Evolutionary conservation across 2,888 invertebrate genomes (phyloP).

Genomic region (Watsonalla binaria): DNA sequence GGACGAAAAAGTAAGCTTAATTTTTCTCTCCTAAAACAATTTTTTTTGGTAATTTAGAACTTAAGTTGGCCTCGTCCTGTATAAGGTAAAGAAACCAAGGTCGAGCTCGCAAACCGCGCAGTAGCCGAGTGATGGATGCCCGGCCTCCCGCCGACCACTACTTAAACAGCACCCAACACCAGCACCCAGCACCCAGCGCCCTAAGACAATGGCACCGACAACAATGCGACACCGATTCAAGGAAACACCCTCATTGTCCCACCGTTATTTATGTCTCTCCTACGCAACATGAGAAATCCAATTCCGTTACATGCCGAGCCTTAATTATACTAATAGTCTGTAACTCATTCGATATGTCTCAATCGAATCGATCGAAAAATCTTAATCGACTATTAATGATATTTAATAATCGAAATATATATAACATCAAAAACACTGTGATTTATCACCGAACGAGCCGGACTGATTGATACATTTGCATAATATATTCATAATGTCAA

Average conservation of each 20-base stretch:
- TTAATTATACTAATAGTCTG: conserved; percentile 34
- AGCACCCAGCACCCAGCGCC: conserved; percentile 33
- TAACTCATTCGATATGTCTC: conserved; percentile 36
- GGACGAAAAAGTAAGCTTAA: too few species aligned
- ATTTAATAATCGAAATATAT: conserved; percentile 29
- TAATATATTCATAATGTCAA: conserved; percentile 34
- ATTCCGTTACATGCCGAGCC: conserved; percentile 27
- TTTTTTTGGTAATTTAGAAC: not conserved
- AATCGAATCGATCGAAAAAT: conserved; percentile 30
- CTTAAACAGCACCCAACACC: conserved; percentile 32
- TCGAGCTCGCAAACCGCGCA: conserved; percentile 45
- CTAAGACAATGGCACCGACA: not conserved
- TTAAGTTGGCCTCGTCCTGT: not conserved
- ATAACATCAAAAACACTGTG: conserved; percentile 36
- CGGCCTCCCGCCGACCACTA: conserved; percentile 29
- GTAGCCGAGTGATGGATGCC: conserved; percentile 61
- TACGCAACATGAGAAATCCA: conserved; percentile 40
- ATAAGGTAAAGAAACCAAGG: not conserved
- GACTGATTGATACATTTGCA: conserved; percentile 36
- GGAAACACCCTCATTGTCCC: conserved; percentile 32
- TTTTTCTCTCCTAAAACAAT: too few species aligned
- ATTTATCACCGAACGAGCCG: conserved; percentile 36
- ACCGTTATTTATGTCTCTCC: conserved; percentile 50
- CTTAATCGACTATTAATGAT: conserved; percentile 40
- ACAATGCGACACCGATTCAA: conserved; percentile 35